These are phyloP conservation scores for Eugnorisma glareosa DNA, from an alignment of 2,888 invertebrate genomes.

Conservation along the genomic window DNA sequence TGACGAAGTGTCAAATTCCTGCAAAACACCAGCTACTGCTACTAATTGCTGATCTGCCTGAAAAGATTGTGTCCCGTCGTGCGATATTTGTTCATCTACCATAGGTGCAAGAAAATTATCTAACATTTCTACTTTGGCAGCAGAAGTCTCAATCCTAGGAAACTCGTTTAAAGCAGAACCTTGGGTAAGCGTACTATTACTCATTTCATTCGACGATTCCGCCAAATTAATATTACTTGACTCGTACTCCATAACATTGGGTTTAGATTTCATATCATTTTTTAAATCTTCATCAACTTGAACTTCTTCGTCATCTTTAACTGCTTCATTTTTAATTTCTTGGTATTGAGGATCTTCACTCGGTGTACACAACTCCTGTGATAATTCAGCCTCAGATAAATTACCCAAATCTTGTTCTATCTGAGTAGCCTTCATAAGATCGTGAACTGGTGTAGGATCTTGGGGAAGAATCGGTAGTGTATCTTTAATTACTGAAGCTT, in stretches of 20 bases:
- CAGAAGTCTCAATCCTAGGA: slow-evolving; percentile 9
- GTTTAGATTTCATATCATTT: slow-evolving; percentile 5
- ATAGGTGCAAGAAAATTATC: slow-evolving; percentile 2
- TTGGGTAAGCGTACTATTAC: not conserved
- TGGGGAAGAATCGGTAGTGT: slow-evolving; percentile 4
- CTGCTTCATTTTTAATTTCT: not conserved
- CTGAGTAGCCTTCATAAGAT: slow-evolving; percentile 57
- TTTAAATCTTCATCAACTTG: slow-evolving; percentile 6
- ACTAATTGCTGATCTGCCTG: not conserved
- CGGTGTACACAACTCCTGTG: slow-evolving; percentile 53
- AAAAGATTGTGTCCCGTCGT: not conserved
- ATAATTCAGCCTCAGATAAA: slow-evolving; percentile 73
- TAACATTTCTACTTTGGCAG: slow-evolving; percentile 7
- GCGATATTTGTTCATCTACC: slow-evolving; percentile 6
- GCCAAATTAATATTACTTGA: not conserved
- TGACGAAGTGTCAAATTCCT: not conserved
- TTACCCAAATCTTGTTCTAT: slow-evolving; percentile 67
- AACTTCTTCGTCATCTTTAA: not conserved
- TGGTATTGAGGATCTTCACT: slow-evolving; percentile 18
- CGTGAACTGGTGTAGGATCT: slow-evolving; percentile 10
- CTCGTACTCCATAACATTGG: not conserved
- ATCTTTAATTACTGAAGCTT: slow-evolving; percentile 8
- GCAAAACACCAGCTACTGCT: not conserved
- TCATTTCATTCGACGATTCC: slow-evolving; percentile 3
- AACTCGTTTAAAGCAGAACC: not conserved